A percentile compares a stretch with the other conserved stretches of the same genome.
phyloP scores from a whole-genome alignment of 2,888 invertebrate species.

The Sthenelais limicola region DNA sequence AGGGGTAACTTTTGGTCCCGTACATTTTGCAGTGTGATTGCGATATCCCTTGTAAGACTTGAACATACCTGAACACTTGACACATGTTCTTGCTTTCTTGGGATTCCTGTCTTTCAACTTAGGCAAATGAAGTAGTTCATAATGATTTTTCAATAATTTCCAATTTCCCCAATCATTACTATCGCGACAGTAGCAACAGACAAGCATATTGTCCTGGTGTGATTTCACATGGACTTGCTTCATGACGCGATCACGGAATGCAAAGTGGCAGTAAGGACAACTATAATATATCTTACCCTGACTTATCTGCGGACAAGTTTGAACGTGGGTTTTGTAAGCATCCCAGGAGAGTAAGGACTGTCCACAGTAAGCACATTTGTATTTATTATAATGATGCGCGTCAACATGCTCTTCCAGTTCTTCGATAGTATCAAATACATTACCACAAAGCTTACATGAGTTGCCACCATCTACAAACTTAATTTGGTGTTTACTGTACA shows the following conservation, averaged over 20 bases:
- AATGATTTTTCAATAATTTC: slow-evolving; percentile 52
- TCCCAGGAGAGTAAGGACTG: slow-evolving; percentile 49
- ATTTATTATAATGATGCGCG: slow-evolving; percentile 53
- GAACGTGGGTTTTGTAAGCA: slow-evolving; percentile 47
- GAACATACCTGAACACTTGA: slow-evolving; percentile 5
- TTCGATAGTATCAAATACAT: slow-evolving; percentile 47
- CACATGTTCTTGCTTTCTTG: slow-evolving; percentile 26
- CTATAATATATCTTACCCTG: slow-evolving; percentile 46
- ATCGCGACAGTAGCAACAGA: slow-evolving; percentile 49
- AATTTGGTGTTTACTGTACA: slow-evolving; percentile 45
- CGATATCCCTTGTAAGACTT: slow-evolving; percentile 24
- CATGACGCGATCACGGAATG: slow-evolving; percentile 45
- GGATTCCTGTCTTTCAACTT: slow-evolving; percentile 33
- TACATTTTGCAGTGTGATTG: slow-evolving; percentile 24
- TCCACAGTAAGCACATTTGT: slow-evolving; percentile 53
- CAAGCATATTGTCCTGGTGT: slow-evolving; percentile 50
- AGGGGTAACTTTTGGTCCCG: background rate
- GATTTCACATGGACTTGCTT: slow-evolving; percentile 50
- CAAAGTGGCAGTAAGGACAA: slow-evolving; percentile 54
- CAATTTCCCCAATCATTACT: slow-evolving; percentile 46
- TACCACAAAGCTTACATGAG: slow-evolving; percentile 49
- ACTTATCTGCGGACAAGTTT: slow-evolving; percentile 39
- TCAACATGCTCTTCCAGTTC: slow-evolving; percentile 45
- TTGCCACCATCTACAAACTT: slow-evolving; percentile 17
- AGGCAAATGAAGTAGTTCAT: slow-evolving; percentile 48